These are phyloP conservation scores for Psylliodes chrysocephalus DNA, from an alignment of 2,888 invertebrate genomes.

Conservation along the genomic window DNA sequence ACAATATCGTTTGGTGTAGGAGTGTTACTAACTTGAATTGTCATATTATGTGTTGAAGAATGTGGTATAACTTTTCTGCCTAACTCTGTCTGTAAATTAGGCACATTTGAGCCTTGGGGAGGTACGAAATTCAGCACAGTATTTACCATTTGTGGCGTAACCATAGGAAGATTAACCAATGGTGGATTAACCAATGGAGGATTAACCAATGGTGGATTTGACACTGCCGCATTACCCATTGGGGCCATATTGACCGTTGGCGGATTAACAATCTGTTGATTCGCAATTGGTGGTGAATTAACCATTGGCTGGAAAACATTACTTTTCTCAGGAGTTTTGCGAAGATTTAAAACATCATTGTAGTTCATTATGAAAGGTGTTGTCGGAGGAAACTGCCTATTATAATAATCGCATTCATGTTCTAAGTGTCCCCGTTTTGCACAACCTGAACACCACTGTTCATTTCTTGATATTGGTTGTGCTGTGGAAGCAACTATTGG, in stretches of 20 bases:
- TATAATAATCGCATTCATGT: slow-evolving; percentile 51
- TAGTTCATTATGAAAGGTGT: slow-evolving; percentile 50
- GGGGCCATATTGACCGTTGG: no score
- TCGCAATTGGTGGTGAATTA: background rate
- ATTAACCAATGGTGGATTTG: no score
- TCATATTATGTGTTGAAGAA: background rate
- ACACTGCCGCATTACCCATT: background rate
- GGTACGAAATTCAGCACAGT: background rate
- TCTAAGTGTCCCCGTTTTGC: slow-evolving; percentile 62
- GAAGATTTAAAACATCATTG: slow-evolving; percentile 45
- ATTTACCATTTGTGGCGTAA: background rate
- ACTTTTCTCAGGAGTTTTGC: background rate
- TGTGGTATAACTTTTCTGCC: background rate
- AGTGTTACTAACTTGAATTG: slow-evolving; percentile 1
- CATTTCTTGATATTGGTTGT: slow-evolving; percentile 56
- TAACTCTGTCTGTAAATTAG: background rate
- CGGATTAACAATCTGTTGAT: no score
- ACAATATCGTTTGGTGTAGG: slow-evolving; percentile 23
- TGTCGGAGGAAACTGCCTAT: slow-evolving; percentile 51
- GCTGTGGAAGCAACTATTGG: slow-evolving; percentile 50
- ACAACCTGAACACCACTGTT: slow-evolving; percentile 64
- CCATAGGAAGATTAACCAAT: background rate
- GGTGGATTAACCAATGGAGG: no score
- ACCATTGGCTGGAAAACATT: background rate
- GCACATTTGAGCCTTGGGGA: background rate